Evolutionary conservation across 2,888 invertebrate genomes (phyloP).

Genomic region (Candidula unifasciata): DNA sequence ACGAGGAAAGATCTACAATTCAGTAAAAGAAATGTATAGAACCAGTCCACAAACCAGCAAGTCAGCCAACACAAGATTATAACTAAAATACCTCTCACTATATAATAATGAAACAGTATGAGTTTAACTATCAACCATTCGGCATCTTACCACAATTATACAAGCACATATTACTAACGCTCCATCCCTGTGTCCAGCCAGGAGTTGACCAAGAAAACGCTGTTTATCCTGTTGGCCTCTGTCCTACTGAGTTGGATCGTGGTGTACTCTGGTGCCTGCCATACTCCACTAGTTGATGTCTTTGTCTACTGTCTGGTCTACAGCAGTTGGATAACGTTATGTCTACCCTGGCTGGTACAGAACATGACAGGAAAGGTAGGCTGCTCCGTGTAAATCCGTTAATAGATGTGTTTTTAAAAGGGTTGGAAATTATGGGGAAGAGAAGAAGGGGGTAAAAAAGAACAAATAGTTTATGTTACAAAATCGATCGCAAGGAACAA

Average conservation of each 20-base stretch:
- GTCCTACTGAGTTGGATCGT: background rate
- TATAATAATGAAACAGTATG: background rate
- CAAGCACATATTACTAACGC: background rate
- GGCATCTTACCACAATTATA: too few species aligned
- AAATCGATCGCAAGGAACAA: too few species aligned
- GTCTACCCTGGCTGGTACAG: slow-evolving; percentile 45
- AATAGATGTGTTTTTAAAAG: too few species aligned
- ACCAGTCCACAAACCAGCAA: too few species aligned
- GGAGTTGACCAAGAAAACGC: background rate
- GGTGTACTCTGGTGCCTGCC: slow-evolving; percentile 3
- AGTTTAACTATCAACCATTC: too few species aligned
- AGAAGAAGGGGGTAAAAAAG: too few species aligned
- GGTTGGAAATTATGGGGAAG: too few species aligned
- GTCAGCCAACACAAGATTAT: too few species aligned
- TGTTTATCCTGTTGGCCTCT: slow-evolving; percentile 2
- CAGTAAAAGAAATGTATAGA: too few species aligned
- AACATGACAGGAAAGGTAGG: slow-evolving; percentile 43
- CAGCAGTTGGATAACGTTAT: slow-evolving; percentile 39
- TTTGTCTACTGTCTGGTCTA: slow-evolving; percentile 40
- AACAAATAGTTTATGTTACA: too few species aligned
- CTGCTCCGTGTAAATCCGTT: background rate
- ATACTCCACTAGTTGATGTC: slow-evolving; percentile 34
- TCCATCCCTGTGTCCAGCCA: background rate
- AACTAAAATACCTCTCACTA: background rate
- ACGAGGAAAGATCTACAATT: too few species aligned